Evolutionary conservation across 2,888 invertebrate genomes (phyloP), one percentile per base, ranked within the genome.

Genomic region (Digitonthophagus gazella): DNA sequence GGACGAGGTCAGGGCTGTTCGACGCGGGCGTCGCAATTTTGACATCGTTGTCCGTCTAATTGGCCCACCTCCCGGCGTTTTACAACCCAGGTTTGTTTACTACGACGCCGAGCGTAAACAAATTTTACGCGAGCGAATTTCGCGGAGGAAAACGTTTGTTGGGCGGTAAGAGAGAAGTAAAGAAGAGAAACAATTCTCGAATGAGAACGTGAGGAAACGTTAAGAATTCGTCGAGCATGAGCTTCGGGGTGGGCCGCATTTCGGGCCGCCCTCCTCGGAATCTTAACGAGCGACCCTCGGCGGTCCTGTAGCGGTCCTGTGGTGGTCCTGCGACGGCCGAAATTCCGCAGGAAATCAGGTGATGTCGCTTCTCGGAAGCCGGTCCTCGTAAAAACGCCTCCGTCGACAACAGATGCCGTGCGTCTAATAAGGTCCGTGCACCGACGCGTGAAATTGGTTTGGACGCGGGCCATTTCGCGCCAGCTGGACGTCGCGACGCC

Each of bases 401-500:
- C 28, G 28, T 44, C 54, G 16, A 65, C 22, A 19, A 19, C 61
- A 61, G 18, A 61, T 61, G 61, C 19, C 61, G 5, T 61, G 61
- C 11, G 14, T 71, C 75, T 75, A 75, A 76, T 76, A 76, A 76
- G 76, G 75, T 72, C 75, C 72, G 77, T 75, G 78, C 75, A 76
- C 76, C 76, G 77, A 78, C 77, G 77, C 75, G 78, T 79, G 75
- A 79, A 80, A 80, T 80, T 77, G 77, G 77, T 78, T 80, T 79
- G 79, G 79, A 80, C 78, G 80, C 70, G 76, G 78, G 78, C 79
- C 80, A 80, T 81, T 80, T 79, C 61, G 74, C 73, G 74, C 76
- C 80, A 80, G 79, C 78, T 79, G 79, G 61, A 44, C 28, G 28
- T 44, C 28, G 28, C 28, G 28, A 44, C 28, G 28, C 28, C 28